Conservation (phyloP, 2,113 vertebrate genomes). For the Leucosticte australis region DNA sequence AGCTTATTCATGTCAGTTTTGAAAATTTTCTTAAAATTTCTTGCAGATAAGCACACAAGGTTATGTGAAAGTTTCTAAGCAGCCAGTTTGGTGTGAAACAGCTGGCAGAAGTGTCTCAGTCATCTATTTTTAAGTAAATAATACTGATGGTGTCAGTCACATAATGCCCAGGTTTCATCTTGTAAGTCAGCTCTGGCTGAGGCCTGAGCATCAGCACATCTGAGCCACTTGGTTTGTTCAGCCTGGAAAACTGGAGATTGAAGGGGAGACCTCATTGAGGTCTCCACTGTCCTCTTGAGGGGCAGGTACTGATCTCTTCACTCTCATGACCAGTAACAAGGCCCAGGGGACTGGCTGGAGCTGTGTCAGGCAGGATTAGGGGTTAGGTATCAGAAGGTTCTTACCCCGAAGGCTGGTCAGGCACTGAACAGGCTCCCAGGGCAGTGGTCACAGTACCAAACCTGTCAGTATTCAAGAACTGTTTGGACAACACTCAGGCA, state of each 20-base stretch:
- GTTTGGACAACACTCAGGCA: background rate
- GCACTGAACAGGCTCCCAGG: background rate
- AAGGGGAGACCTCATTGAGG: background rate
- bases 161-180: background rate
- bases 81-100: background rate
- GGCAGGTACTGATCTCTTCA: background rate
- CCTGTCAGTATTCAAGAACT: background rate
- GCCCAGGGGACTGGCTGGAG: rapidly evolving
- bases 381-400: background rate
- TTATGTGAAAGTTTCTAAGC: background rate
- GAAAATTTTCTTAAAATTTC: background rate
- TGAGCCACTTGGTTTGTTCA: background rate
- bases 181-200: background rate
- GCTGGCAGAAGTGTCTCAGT: background rate
- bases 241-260: background rate
- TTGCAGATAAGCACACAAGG: background rate
- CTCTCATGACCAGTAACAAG: background rate
- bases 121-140: background rate
- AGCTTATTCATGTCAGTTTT: background rate
- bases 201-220: background rate
- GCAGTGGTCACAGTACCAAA: background rate
- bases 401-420: background rate
- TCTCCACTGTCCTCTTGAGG: no score
- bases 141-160: background rate
- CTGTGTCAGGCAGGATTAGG: background rate